Evolutionary conservation across 2,888 invertebrate species (phyloP).

Genomic region (Eristalis tenax): DNA sequence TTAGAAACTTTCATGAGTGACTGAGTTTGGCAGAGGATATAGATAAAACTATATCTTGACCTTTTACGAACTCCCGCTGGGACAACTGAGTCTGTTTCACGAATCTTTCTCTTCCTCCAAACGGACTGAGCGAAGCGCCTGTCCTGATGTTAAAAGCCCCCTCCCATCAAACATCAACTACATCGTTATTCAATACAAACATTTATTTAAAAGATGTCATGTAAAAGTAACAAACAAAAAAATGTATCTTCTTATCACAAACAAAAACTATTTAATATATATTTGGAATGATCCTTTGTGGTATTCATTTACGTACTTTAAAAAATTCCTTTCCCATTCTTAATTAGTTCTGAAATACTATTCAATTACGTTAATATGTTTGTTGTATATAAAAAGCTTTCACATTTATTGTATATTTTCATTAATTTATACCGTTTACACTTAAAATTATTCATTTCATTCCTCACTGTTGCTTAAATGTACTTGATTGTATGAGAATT

Average conservation of each 20-base stretch:
- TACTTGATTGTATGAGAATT: slow-evolving; percentile 70
- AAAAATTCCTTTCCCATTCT: slow-evolving; percentile 38
- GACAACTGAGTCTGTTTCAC: no score
- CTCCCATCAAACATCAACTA: not conserved
- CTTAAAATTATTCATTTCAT: slow-evolving; percentile 55
- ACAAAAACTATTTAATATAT: slow-evolving; percentile 68
- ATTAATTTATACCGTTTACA: slow-evolving; percentile 58
- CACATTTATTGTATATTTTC: slow-evolving; percentile 68
- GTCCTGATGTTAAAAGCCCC: no score
- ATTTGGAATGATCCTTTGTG: slow-evolving; percentile 71
- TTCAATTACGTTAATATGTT: slow-evolving; percentile 62
- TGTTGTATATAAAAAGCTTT: slow-evolving; percentile 69
- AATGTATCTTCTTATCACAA: slow-evolving; percentile 68
- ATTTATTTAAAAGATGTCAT: slow-evolving; percentile 72
- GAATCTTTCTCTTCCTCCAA: no score
- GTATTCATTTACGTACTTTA: slow-evolving; percentile 50
- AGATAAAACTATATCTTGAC: no score
- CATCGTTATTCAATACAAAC: slow-evolving; percentile 57
- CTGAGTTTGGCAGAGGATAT: no score
- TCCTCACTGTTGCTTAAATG: slow-evolving; percentile 48
- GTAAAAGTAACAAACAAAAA: slow-evolving; percentile 72
- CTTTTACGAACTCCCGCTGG: no score
- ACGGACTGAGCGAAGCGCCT: no score
- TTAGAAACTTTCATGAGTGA: no score
- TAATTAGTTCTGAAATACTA: slow-evolving; percentile 59